These are phyloP conservation scores for Podarcis siculus DNA, from an alignment of 2,797 vertebrate species.

Conservation along the genomic window DNA sequence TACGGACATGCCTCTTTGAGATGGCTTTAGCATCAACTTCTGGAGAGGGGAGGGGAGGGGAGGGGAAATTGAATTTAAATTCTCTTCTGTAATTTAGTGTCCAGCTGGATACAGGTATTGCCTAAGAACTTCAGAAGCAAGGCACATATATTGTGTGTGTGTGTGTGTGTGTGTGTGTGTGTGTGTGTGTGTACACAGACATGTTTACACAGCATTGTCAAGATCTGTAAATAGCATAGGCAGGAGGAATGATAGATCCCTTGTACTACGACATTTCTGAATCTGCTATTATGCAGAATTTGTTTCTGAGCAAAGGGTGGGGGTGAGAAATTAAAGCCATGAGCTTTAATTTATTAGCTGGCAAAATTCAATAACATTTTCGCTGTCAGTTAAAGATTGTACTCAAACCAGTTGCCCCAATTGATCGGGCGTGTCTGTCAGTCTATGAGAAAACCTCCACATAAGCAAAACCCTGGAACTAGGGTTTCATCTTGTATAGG, in stretches of 20 bases:
- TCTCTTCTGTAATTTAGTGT: background rate
- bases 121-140: background rate
- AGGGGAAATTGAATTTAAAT: conserved; percentile 40
- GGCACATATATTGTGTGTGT: background rate
- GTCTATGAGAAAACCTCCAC: background rate
- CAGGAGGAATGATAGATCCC: background rate
- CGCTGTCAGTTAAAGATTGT: background rate
- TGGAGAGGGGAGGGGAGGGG: conserved; percentile 41
- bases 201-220: background rate
- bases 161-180: too few species aligned
- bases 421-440: background rate
- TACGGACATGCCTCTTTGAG: conserved; percentile 58
- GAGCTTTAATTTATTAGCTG: background rate
- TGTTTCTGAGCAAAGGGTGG: too few species aligned
- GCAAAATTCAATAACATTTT: background rate
- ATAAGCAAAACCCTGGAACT: background rate
- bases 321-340: background rate
- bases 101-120: background rate
- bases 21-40: conserved; percentile 67
- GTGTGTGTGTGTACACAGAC: too few species aligned
- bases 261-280: background rate
- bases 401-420: background rate
- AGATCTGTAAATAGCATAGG: background rate
- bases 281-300: too few species aligned
- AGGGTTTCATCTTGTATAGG: background rate